Percentiles rank a stretch among this genome's conserved stretches.
Evolutionary conservation across 2,113 vertebrate species (phyloP).

Genomic region (Apodemus speciosus): DNA sequence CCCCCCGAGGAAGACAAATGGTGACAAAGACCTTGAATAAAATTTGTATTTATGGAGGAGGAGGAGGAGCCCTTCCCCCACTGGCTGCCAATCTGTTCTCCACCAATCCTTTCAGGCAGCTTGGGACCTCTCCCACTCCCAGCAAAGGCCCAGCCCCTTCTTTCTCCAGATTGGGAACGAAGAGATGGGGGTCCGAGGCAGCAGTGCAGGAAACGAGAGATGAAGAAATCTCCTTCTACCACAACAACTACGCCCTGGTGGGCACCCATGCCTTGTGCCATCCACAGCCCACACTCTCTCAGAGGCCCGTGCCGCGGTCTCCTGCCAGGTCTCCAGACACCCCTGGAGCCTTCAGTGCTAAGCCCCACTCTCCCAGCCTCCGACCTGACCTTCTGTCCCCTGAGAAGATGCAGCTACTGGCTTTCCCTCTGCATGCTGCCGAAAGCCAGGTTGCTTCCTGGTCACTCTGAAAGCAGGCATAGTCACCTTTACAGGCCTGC

Average conservation of each 20-base stretch:
- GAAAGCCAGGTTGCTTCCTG: background rate
- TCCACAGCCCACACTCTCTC: background rate
- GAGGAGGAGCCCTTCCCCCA: conserved; percentile 64
- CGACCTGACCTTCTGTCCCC: background rate
- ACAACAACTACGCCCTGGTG: background rate
- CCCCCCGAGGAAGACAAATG: conserved; percentile 75
- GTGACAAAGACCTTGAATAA: conserved; percentile 82
- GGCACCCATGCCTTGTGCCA: background rate
- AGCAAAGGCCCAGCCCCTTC: background rate
- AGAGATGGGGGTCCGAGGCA: background rate
- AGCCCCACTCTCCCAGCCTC: background rate
- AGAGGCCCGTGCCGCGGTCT: background rate
- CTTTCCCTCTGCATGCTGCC: background rate
- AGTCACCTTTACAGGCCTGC: background rate
- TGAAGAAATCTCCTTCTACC: conserved; percentile 16
- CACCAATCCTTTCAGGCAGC: conserved; percentile 58
- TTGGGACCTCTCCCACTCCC: background rate
- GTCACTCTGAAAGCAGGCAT: background rate
- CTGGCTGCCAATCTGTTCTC: conserved; percentile 68
- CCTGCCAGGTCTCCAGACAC: background rate
- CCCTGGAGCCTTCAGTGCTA: background rate
- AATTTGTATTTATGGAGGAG: conserved; percentile 82
- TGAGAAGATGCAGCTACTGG: background rate
- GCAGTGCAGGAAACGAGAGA: background rate
- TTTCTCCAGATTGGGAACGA: background rate